Base-by-base conservation (phyloP, 2,888 invertebrate species). In the Chaitophorus viminalis region DNA sequence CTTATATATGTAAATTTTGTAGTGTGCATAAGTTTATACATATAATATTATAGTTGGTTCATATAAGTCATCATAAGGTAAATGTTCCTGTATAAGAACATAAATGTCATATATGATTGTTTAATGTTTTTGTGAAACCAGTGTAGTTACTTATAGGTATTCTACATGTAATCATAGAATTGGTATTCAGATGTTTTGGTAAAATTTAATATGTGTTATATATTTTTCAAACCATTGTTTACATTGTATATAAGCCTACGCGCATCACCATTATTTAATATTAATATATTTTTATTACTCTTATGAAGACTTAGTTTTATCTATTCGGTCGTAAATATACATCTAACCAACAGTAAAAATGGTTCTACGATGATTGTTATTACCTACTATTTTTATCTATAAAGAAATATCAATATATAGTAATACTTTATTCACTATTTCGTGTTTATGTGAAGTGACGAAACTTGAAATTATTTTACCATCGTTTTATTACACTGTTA, bases 401-500 rank as follows among this genome's bases (percentile, higher is more conserved):
- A 60, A 3, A 60, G 18, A 25, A 60, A 60, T 60, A 60, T 60
- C 60, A 6, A 60, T 60, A 60, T 11, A 46, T 46, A 46, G 46
- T 60, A 60, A 60, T 60, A 60, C 6, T 60, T 60, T 21, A 60
- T 60, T 60, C 60, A 60, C 60, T 6, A 60, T 60, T 18, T 60
- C 31, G 29, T 70, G 70, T 4, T 3, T 17, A 29, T 70, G n/a
- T 46, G 29, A 39, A 81, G 36, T 46, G 39, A 70, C 68, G 68
- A 39, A 68, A 31, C 39, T 70, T 4, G 21, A 25, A 21, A 70
- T 31, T 46, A 29, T 39, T 81, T 68, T 81, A 68, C 65, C 29
- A 81, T 68, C 65, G 46, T 70, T 81, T 70, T 70, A 70, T 70
- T 21, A 60, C 25, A 46, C 60, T 25, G 4, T 60, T 60, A 60